Percentiles rank a stretch among this genome's conserved stretches.
Conservation (phyloP, 2,797 vertebrate species). For the Pantherophis alleghaniensis region DNA sequence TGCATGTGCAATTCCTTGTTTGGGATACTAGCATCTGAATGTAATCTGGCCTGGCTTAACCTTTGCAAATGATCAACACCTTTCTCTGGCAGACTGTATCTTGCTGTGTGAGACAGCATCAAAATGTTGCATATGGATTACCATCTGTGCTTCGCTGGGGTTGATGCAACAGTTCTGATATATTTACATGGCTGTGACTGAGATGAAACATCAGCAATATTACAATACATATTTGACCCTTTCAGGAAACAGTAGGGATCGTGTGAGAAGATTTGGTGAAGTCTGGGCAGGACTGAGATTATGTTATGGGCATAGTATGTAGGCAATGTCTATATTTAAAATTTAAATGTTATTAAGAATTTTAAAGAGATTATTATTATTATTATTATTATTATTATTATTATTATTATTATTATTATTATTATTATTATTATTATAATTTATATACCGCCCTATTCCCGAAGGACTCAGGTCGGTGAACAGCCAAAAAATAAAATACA, state of each 20-base stretch:
- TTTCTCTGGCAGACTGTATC: background rate
- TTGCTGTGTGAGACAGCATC: constrained; percentile 16
- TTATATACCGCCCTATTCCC: no score
- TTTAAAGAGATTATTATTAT: background rate
- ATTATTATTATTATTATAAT: no score
- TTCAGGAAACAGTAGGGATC: background rate
- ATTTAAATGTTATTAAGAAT: background rate
- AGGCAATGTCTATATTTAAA: background rate
- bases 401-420: no score
- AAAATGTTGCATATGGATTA: constrained; percentile 19
- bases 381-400: no score
- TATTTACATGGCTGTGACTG: constrained; percentile 18
- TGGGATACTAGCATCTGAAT: background rate
- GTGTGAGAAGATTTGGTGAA: background rate
- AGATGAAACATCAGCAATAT: constrained; percentile 33
- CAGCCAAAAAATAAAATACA: no score
- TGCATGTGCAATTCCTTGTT: accelerated
- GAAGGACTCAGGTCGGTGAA: no score
- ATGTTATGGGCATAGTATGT: background rate
- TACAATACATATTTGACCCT: constrained; percentile 14
- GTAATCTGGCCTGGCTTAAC: background rate
- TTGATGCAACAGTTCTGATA: constrained; percentile 12
- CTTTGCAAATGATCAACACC: constrained; percentile 4
- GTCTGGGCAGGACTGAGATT: background rate
- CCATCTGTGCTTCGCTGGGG: constrained; percentile 21